Percentiles rank a stretch among this genome's conserved stretches.
These are phyloP conservation scores for Mormyrops boulengeri DNA, from an alignment of 2,797 vertebrate species.

Conservation along the genomic window DNA sequence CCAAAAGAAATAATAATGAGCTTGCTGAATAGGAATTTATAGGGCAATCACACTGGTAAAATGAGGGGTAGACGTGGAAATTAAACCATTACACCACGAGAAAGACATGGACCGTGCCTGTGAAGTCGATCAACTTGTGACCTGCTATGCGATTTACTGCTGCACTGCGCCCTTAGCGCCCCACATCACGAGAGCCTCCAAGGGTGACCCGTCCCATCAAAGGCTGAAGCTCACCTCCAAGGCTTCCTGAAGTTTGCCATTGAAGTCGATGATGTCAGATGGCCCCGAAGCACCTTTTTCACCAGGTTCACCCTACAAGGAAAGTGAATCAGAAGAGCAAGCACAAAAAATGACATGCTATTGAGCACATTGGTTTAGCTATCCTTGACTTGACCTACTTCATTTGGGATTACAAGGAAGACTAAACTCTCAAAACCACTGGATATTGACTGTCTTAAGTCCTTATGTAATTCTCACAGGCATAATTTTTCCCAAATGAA, in stretches of 20 bases:
- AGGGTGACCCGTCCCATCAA: background rate
- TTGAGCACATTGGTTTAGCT: background rate
- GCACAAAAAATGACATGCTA: background rate
- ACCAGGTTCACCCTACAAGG: conserved; percentile 71
- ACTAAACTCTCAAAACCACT: background rate
- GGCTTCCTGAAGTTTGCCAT: conserved; percentile 76
- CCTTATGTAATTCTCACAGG: background rate
- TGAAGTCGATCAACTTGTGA: background rate
- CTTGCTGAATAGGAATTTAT: background rate
- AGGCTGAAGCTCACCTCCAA: conserved; percentile 69
- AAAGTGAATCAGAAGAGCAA: background rate
- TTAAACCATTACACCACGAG: background rate
- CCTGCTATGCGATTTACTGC: background rate
- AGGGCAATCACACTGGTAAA: background rate
- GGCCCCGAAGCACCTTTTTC: conserved; percentile 73
- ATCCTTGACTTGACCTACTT: background rate
- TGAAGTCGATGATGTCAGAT: conserved; percentile 79
- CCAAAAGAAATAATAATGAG: conserved; percentile 6
- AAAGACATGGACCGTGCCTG: background rate
- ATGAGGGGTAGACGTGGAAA: background rate
- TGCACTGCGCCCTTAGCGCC: background rate
- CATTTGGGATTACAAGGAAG: background rate
- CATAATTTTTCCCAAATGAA: background rate
- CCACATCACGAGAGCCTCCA: background rate
- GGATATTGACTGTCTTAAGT: background rate